phyloP scores from a whole-genome alignment of 2,888 invertebrate species.

The Andrena camellia region DNA sequence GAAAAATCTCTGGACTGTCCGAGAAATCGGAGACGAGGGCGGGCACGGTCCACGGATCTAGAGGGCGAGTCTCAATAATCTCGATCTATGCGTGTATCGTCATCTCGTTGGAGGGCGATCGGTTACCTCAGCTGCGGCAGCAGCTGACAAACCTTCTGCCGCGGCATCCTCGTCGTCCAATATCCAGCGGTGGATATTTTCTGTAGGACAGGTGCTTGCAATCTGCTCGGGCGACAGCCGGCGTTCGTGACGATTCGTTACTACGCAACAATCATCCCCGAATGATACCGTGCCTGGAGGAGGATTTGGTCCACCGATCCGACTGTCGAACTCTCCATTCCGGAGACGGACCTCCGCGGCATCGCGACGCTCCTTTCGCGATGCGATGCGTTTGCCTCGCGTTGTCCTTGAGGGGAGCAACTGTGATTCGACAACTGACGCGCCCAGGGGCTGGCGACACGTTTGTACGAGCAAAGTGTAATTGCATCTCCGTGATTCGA shows the following conservation, averaged over 20 bases:
- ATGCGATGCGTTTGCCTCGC: too few relatives aligned
- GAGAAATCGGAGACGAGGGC: slow-evolving; percentile 62
- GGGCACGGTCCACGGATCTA: slow-evolving; percentile 55
- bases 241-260: slow-evolving; percentile 74
- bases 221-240: slow-evolving; percentile 80
- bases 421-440: too few relatives aligned
- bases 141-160: slow-evolving; percentile 65
- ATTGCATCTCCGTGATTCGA: too few relatives aligned
- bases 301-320: neutral
- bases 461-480: too few relatives aligned
- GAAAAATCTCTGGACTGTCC: slow-evolving; percentile 45
- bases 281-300: slow-evolving; percentile 2
- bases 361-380: too few relatives aligned
- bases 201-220: slow-evolving; percentile 77
- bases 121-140: slow-evolving; percentile 75
- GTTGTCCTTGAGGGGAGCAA: too few relatives aligned
- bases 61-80: neutral
- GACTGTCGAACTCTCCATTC: too few relatives aligned
- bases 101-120: slow-evolving; percentile 51
- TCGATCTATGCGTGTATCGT: slow-evolving; percentile 38
- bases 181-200: slow-evolving; percentile 69
- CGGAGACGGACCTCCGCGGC: too few relatives aligned
- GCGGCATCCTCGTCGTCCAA: slow-evolving; percentile 35
- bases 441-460: too few relatives aligned
- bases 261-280: slow-evolving; percentile 32